phyloP scores from a whole-genome alignment of 2,113 vertebrate species.

The Erythrolamprus reginae region DNA sequence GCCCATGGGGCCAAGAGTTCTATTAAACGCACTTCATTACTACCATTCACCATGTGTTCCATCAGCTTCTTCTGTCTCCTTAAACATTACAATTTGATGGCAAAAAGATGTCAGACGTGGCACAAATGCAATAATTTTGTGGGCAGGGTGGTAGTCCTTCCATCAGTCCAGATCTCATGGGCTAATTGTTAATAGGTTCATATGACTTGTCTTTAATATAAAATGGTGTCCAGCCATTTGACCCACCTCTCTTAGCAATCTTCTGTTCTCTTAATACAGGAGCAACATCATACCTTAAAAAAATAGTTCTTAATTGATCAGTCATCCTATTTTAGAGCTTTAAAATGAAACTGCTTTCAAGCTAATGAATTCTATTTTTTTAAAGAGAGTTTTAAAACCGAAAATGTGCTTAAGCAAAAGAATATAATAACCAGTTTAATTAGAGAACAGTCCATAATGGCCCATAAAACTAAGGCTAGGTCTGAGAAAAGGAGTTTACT shows the following conservation, averaged over 20 bases:
- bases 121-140: not conserved
- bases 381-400: conserved; percentile 26
- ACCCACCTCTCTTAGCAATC: not conserved
- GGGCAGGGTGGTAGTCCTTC: not conserved
- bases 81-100: not conserved
- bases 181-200: not conserved
- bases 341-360: conserved; percentile 13
- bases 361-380: not conserved
- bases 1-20: not conserved
- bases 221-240: not conserved
- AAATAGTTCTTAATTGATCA: not conserved
- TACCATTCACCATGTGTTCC: not conserved
- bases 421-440: conserved; percentile 12
- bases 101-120: not conserved
- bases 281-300: not conserved
- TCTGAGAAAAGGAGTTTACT: conserved; percentile 32
- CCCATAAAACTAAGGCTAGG: conserved; percentile 1
- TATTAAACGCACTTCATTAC: not conserved
- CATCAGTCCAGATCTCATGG: not conserved
- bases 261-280: not conserved
- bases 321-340: not conserved
- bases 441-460: conserved; percentile 20
- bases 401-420: conserved; percentile 20
- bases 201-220: not conserved
- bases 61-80: not conserved